A percentile compares a stretch with the other conserved stretches of the same genome.
Evolutionary conservation across 2,113 vertebrate species (phyloP).

Genomic region (Spea bombifrons): DNA sequence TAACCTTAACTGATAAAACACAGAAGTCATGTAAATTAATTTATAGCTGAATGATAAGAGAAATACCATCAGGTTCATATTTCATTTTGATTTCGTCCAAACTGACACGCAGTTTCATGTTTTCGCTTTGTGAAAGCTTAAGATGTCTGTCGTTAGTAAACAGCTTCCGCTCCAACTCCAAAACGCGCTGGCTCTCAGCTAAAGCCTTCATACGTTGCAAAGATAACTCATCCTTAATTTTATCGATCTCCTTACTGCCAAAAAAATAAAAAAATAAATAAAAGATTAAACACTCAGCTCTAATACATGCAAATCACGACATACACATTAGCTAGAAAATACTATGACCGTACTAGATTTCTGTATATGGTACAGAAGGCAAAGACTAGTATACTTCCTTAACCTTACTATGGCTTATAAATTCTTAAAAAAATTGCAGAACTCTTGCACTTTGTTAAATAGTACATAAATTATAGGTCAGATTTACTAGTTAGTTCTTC

Average conservation of each 20-base stretch:
- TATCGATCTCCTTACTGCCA: slow-evolving; percentile 78
- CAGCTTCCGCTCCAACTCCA: slow-evolving; percentile 90
- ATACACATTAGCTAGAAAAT: not conserved
- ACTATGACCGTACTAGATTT: too few relatives aligned
- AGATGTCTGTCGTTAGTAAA: slow-evolving; percentile 78
- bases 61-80: slow-evolving; percentile 84
- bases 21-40: too few relatives aligned
- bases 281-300: not conserved
- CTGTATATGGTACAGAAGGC: too few relatives aligned
- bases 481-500: too few relatives aligned
- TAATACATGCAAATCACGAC: not conserved
- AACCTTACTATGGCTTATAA: too few relatives aligned
- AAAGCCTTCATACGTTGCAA: slow-evolving; percentile 90
- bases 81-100: slow-evolving; percentile 86
- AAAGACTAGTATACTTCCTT: too few relatives aligned
- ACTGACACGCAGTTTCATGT: slow-evolving; percentile 79
- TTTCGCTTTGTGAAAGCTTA: slow-evolving; percentile 83
- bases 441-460: too few relatives aligned
- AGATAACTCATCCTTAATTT: slow-evolving; percentile 80
- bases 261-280: not conserved
- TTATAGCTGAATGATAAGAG: too few relatives aligned
- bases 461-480: too few relatives aligned
- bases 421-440: too few relatives aligned
- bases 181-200: slow-evolving; percentile 87
- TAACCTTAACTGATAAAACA: too few relatives aligned